Evolutionary conservation across 2,797 vertebrate species (phyloP), one percentile per base, ranked within the genome.

Genomic region (Schizopygopsis malacanthus): DNA sequence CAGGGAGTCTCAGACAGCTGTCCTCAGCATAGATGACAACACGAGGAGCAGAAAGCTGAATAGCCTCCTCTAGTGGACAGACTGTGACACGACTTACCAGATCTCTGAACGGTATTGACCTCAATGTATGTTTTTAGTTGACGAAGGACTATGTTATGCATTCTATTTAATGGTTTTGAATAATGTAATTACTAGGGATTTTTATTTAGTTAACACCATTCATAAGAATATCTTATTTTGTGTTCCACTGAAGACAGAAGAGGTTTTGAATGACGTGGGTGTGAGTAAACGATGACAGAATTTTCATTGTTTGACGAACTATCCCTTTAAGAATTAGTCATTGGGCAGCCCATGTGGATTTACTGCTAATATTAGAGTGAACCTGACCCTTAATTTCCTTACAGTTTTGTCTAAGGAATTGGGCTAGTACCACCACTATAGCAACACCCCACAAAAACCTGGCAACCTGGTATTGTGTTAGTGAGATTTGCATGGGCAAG

Each of bases 31-130:
- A 81, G 67, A n/a, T 39, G 54, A 79, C 82, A 80, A 61, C 37
- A 71, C 4, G 13, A 52, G 25, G 56, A 8, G 47, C 33, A 52
- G 47, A 61, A 75, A 91, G 90, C 76, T 81, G 41, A 78, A 87
- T 69, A 88, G 77, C 88, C 41, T 85, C 90, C 88, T 90, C 92
- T 92, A 88, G 89, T 91, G 91, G 65, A 72, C 8, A 80, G 6
- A 6, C 37, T 67, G 39, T 6, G 61, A 67, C 8, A 79, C 71
- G 15, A 82, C n/a, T 6, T 54, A 39, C 3, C 25, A 37, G 18
- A 0, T 25, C 41, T 25, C 37, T 52, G 4, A 63, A 79, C 5
- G 6, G 25, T n/a, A 39, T 1, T 12, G 7, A 43, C 22, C 22
- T 18, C 13, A 20, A 7, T 6, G 4, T 10, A 33, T 33, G 0